Percentiles rank a stretch among this genome's conserved stretches.
Conservation (phyloP, 2,113 vertebrate genomes). For the Kryptolebias marmoratus region DNA sequence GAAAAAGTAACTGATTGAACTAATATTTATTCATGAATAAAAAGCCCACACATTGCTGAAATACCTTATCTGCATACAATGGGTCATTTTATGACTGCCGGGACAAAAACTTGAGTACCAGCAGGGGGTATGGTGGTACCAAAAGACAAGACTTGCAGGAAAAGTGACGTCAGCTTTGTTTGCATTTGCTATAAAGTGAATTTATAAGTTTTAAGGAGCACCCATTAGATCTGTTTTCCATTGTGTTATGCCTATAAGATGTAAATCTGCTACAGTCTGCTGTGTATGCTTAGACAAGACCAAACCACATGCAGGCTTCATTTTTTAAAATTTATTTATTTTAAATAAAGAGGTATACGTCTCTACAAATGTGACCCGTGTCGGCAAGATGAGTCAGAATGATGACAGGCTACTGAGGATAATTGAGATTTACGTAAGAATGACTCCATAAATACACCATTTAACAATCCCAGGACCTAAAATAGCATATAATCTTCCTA, state of each 20-base stretch:
- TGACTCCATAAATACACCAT: too few relatives aligned
- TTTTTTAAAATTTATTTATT: background rate
- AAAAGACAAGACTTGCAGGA: constrained; percentile 22
- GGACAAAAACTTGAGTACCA: background rate
- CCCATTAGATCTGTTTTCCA: constrained; percentile 17
- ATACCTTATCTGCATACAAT: constrained; percentile 30
- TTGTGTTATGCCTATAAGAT: constrained; percentile 5
- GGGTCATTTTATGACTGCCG: constrained; percentile 27
- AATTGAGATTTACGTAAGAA: too few relatives aligned
- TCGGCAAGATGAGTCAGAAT: too few relatives aligned
- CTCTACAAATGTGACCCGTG: too few relatives aligned
- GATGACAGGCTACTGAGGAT: too few relatives aligned
- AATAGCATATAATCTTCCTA: too few relatives aligned
- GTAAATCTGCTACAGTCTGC: constrained; percentile 27
- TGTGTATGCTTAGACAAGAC: constrained; percentile 39
- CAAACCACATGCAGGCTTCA: constrained; percentile 16
- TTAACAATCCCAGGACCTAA: too few relatives aligned
- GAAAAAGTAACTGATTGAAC: constrained; percentile 35
- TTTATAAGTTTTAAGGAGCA: constrained; percentile 27
- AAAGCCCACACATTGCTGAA: constrained; percentile 5
- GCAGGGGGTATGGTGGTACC: constrained; percentile 23
- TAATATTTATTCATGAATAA: constrained; percentile 4
- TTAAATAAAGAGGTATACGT: too few relatives aligned
- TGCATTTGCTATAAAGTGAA: constrained; percentile 16
- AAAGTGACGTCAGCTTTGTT: constrained; percentile 25